phyloP scores from a whole-genome alignment of 2,888 invertebrate species.

The Pterostichus niger region DNA sequence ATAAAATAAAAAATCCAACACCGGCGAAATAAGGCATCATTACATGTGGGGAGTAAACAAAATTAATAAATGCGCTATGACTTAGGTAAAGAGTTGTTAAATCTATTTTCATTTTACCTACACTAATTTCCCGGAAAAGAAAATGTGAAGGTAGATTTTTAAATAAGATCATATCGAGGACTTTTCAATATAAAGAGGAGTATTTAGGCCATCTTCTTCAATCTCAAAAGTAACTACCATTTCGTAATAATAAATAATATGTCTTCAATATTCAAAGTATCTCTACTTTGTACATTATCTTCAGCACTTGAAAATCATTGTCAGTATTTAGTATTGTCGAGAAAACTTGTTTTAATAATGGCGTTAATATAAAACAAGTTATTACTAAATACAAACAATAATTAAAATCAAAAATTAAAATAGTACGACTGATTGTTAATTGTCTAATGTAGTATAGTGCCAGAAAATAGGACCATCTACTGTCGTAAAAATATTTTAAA shows the following conservation, averaged over 20 bases:
- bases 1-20: slow-evolving; percentile 59
- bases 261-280: not conserved
- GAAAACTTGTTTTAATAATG: slow-evolving; percentile 18
- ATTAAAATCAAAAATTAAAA: slow-evolving; percentile 8
- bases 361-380: slow-evolving; percentile 16
- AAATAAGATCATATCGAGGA: slow-evolving; percentile 36
- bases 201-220: slow-evolving; percentile 54
- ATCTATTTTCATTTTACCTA: slow-evolving; percentile 5
- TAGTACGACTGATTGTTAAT: not conserved
- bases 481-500: slow-evolving; percentile 25
- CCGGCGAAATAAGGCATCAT: slow-evolving; percentile 58
- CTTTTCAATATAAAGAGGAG: slow-evolving; percentile 50
- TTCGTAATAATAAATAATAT: slow-evolving; percentile 33
- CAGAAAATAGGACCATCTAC: slow-evolving; percentile 4
- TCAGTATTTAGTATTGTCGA: slow-evolving; percentile 25
- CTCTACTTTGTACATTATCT: slow-evolving; percentile 5
- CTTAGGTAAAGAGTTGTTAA: slow-evolving; percentile 53
- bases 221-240: slow-evolving; percentile 8
- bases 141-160: slow-evolving; percentile 12
- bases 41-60: slow-evolving; percentile 51
- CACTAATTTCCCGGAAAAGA: slow-evolving; percentile 13
- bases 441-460: not conserved
- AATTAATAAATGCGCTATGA: slow-evolving; percentile 61
- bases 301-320: slow-evolving; percentile 28
- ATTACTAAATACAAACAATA: slow-evolving; percentile 17